Conservation (phyloP, 2,888 invertebrate genomes). For the Folsomia manolachei region DNA sequence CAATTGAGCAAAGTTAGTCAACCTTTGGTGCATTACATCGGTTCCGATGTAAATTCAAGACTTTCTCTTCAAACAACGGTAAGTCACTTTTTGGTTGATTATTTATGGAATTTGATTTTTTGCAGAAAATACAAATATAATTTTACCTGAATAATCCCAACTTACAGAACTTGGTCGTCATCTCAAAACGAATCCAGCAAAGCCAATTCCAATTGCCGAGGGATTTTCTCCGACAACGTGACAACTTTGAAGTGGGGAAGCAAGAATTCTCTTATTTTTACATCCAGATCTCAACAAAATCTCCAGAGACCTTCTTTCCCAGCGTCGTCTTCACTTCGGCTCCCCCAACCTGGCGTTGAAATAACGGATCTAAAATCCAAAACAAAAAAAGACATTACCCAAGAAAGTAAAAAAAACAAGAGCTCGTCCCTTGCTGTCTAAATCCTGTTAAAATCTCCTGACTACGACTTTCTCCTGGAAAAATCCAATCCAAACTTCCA, state of each 20-base stretch:
- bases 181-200: background rate
- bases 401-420: slow-evolving; percentile 5
- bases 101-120: too few relatives aligned
- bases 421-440: slow-evolving; percentile 10
- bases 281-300: too few relatives aligned
- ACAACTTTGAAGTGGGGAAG: slow-evolving; percentile 48
- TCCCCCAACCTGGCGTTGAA: background rate
- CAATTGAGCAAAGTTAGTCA: background rate
- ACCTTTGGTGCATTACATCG: too few relatives aligned
- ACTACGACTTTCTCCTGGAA: background rate
- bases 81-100: too few relatives aligned
- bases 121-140: too few relatives aligned
- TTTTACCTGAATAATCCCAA: too few relatives aligned
- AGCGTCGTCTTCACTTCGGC: background rate
- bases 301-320: slow-evolving; percentile 36
- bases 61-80: too few relatives aligned
- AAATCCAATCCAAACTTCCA: slow-evolving; percentile 3
- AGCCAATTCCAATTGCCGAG: slow-evolving; percentile 50
- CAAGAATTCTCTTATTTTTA: slow-evolving; percentile 50
- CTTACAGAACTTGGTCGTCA: background rate
- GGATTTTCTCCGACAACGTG: slow-evolving; percentile 49
- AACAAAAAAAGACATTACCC: background rate
- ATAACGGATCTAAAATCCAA: background rate
- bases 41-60: too few relatives aligned
- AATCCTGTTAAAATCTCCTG: slow-evolving; percentile 10